Conservation (phyloP, 1,140 invertebrate species). For the Drosophila virilis region DNA sequence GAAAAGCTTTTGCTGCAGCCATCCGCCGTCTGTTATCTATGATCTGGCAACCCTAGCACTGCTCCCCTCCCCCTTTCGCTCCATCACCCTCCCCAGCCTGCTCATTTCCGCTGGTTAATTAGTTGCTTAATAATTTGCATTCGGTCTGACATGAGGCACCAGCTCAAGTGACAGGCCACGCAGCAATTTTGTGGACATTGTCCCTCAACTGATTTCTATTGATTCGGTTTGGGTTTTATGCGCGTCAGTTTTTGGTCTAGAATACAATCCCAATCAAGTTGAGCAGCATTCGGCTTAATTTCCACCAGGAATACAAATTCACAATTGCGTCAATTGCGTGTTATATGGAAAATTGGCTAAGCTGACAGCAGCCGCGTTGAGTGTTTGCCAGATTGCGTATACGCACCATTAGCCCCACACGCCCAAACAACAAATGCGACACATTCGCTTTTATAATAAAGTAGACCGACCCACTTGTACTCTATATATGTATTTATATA, state of each 20-base stretch:
- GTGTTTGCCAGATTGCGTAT: slow-evolving; percentile 26
- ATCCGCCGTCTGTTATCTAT: background rate
- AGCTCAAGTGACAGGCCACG: slow-evolving; percentile 69
- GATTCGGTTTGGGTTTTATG: slow-evolving; percentile 28
- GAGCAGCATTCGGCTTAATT: slow-evolving; percentile 69
- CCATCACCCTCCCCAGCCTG: background rate
- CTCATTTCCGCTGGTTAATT: slow-evolving; percentile 67
- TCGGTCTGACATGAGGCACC: slow-evolving; percentile 55
- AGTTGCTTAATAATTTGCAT: slow-evolving; percentile 81
- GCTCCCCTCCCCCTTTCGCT: background rate
- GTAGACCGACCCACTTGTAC: background rate
- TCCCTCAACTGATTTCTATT: slow-evolving; percentile 46
- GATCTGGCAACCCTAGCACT: background rate
- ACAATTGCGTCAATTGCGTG: slow-evolving; percentile 54
- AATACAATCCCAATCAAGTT: slow-evolving; percentile 76
- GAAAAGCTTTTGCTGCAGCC: slow-evolving; percentile 50
- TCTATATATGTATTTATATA: slow-evolving; percentile 2
- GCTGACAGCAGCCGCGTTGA: slow-evolving; percentile 29
- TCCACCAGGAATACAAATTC: slow-evolving; percentile 73
- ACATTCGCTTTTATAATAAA: slow-evolving; percentile 34
- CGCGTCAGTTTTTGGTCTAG: slow-evolving; percentile 46
- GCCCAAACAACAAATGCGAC: slow-evolving; percentile 12
- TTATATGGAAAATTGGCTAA: slow-evolving; percentile 58
- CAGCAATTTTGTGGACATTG: slow-evolving; percentile 58
- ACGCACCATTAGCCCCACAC: slow-evolving; percentile 25